phyloP scores from a whole-genome alignment of 2,888 invertebrate genomes.

The Drosophila phalerata region DNA sequence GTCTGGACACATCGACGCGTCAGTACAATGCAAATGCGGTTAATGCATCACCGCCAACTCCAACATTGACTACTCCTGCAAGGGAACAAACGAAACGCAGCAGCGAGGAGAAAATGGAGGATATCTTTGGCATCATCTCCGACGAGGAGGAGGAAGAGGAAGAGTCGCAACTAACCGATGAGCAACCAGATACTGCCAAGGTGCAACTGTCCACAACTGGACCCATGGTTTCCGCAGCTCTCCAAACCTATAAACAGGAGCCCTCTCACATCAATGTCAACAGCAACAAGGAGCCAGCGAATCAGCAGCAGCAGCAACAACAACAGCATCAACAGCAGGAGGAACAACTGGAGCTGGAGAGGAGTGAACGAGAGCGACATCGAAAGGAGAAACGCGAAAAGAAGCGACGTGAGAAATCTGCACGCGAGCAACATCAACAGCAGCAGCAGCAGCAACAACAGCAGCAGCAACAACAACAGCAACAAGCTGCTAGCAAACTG shows the following conservation, averaged over 20 bases:
- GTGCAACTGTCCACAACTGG: conserved; percentile 70
- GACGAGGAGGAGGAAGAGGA: conserved; percentile 90
- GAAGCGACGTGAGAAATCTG: conserved; percentile 88
- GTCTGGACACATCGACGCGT: conserved; percentile 71
- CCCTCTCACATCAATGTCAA: conserved; percentile 42
- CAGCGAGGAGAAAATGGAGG: conserved; percentile 94
- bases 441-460: conserved; percentile 67
- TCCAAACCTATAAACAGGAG: conserved; percentile 85
- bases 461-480: conserved; percentile 57
- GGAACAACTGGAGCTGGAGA: conserved; percentile 40
- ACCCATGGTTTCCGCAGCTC: conserved; percentile 84
- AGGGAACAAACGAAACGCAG: conserved; percentile 14
- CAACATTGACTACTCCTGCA: conserved; percentile 5
- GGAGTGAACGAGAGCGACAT: conserved; percentile 83
- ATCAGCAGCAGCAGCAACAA: conserved; percentile 55
- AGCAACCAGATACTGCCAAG: conserved; percentile 58
- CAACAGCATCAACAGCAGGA: conserved; percentile 56
- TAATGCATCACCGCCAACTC: conserved; percentile 28
- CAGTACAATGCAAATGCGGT: conserved; percentile 47
- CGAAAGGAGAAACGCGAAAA: conserved; percentile 87
- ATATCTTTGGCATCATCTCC: conserved; percentile 94
- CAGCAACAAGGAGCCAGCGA: conserved; percentile 45
- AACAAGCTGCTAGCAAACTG: conserved; percentile 60
- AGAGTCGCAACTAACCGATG: conserved; percentile 81
- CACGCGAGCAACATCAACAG: conserved; percentile 75